A percentile compares a stretch with the other conserved stretches of the same genome.
These are phyloP conservation scores for Prosapia bicincta DNA, from an alignment of 2,888 invertebrate genomes.

Conservation along the genomic window DNA sequence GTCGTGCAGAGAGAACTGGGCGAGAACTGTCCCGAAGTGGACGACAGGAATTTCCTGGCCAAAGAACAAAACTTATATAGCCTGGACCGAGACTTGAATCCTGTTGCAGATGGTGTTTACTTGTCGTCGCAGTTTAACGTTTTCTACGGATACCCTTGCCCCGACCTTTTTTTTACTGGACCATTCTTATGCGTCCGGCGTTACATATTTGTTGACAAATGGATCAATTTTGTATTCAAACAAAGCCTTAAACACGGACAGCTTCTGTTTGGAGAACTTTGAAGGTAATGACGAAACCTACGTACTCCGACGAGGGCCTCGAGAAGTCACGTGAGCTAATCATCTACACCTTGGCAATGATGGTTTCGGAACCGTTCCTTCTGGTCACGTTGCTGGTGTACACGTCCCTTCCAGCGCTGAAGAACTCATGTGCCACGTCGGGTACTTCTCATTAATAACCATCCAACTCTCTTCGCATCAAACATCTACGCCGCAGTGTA, in stretches of 20 bases:
- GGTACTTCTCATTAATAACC: constrained; percentile 39
- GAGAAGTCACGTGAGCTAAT: too few relatives aligned
- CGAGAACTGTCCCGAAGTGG: neutral
- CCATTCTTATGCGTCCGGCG: neutral
- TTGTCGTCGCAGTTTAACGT: neutral
- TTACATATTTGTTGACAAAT: neutral
- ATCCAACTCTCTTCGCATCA: constrained; percentile 36
- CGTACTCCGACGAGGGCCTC: too few relatives aligned
- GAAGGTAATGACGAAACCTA: neutral
- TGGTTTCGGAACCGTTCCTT: constrained; percentile 54
- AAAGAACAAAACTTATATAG: neutral
- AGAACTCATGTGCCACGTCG: constrained; percentile 47
- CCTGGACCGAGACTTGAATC: neutral
- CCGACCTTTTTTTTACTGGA: neutral
- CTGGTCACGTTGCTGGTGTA: constrained; percentile 52
- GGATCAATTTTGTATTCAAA: neutral
- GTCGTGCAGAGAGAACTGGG: neutral
- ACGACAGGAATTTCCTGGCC: neutral
- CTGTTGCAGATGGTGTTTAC: neutral
- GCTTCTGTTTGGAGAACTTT: constrained; percentile 20
- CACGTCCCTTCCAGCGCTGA: constrained; percentile 51
- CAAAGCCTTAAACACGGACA: neutral
- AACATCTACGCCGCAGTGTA: neutral
- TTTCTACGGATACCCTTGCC: neutral
- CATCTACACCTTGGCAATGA: constrained; percentile 44